Evolutionary conservation across 2,113 vertebrate species (phyloP).

Genomic region (Oryctolagus cuniculus): DNA sequence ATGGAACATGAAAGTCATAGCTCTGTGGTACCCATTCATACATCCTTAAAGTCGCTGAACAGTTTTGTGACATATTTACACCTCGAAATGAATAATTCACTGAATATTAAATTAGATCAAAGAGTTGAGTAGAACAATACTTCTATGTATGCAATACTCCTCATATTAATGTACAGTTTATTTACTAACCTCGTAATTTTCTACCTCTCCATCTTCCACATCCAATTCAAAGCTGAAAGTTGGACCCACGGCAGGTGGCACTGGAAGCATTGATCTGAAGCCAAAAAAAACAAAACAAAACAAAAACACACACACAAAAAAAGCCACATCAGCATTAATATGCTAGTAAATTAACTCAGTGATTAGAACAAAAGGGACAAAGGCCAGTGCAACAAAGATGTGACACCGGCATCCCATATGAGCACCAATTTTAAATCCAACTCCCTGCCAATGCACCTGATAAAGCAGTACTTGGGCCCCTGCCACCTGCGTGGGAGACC

Average conservation of each 20-base stretch:
- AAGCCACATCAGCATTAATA: slow-evolving; percentile 38
- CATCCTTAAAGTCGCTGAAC: not conserved
- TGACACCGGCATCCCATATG: too few relatives aligned
- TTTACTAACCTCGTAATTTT: slow-evolving; percentile 97
- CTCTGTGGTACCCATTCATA: not conserved
- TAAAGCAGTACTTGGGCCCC: too few relatives aligned
- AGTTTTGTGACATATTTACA: not conserved
- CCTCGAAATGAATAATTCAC: slow-evolving; percentile 39
- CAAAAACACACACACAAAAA: too few relatives aligned
- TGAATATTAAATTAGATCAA: slow-evolving; percentile 40
- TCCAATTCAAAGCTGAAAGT: slow-evolving; percentile 98
- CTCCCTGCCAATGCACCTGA: too few relatives aligned
- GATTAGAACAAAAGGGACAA: not conserved
- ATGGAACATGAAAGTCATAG: not conserved
- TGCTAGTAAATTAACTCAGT: not conserved
- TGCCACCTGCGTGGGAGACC: too few relatives aligned
- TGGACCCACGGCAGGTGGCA: slow-evolving; percentile 96
- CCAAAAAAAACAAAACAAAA: too few relatives aligned
- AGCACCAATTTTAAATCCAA: too few relatives aligned
- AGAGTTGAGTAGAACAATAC: slow-evolving; percentile 8
- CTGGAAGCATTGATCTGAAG: slow-evolving; percentile 96
- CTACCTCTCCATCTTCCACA: slow-evolving; percentile 98
- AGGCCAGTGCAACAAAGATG: not conserved
- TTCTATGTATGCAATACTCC: not conserved
- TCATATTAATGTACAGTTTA: slow-evolving; percentile 67